Evolutionary conservation across 2,888 invertebrate genomes (phyloP).

Genomic region (Pristionchus entomophagus): DNA sequence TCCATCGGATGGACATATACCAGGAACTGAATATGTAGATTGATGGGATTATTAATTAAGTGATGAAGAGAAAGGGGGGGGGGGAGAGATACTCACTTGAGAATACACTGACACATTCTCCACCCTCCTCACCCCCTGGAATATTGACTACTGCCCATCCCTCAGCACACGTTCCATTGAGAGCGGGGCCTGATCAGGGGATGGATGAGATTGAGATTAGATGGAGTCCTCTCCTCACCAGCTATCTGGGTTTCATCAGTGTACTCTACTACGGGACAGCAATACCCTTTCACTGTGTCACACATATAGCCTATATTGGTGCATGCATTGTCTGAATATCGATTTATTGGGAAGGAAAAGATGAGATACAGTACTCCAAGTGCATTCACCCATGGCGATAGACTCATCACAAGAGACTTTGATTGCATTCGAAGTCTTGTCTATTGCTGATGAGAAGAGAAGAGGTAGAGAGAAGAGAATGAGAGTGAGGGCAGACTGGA

Average conservation of each 20-base stretch:
- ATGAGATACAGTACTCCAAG: neutral
- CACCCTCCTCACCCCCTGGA: constrained; percentile 6
- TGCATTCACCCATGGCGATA: neutral
- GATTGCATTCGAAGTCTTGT: neutral
- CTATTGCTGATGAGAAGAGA: neutral
- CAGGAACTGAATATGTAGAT: neutral
- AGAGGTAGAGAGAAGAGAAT: neutral
- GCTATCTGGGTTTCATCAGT: neutral
- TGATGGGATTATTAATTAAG: neutral
- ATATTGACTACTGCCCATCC: neutral
- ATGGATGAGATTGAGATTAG: neutral
- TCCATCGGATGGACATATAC: neutral
- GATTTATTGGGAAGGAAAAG: neutral
- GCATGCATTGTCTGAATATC: neutral
- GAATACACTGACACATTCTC: neutral
- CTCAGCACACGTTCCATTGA: neutral
- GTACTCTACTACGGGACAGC: constrained; percentile 27
- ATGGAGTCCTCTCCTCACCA: neutral
- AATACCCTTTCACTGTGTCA: neutral
- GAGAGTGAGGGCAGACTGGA: neutral
- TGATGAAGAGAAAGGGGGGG: no score
- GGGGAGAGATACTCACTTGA: neutral
- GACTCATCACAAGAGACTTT: neutral
- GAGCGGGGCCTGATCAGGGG: neutral
- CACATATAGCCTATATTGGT: neutral